Base-by-base conservation (phyloP, 1,140 invertebrate genomes). In the Drosophila asahinai region DNA sequence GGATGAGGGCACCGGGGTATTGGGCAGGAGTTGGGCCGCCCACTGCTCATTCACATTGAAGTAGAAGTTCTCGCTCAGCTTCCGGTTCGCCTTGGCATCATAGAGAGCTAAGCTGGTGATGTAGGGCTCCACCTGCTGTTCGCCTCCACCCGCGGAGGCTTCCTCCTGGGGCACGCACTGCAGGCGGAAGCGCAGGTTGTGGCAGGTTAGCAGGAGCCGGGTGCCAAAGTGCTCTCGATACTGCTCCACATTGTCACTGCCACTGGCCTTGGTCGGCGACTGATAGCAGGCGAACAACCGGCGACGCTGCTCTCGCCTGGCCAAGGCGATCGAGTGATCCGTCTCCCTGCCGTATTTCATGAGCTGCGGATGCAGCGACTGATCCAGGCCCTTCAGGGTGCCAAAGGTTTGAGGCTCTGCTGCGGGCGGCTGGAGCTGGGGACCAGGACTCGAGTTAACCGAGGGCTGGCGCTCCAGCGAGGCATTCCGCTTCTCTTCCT, bases 11-110 rank as follows among this genome's bases (percentile, higher is more conserved):
- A 92, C 91, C 5, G 91, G 83, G 0, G 78, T 91, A 12, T 81
- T 82, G 55, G 94, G 94, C 48, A 96, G 80, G 92, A 96, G 94
- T 57, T 94, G 93, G 27, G 94, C 93, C 2, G 96, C 94, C 73
- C 94, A 93, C 4, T 94, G 93, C 72, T 97, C 95, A 93, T 98
- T 98, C 1, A 98, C 94, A 93, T 98, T 97, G 92, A 98, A 97
- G 93, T 98, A 96, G 93, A 99, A 99, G 93, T 98, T 98, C 93
- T 99, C 98, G 1, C 97, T 97, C 22, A 99, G 94, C 94, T 99
- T 99, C 82, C 95, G 95, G 14, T 96, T 97, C 73, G 96, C 95
- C 87, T 96, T 96, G 2, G 96, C 96, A 94, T 99, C 98, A 93
- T 97, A 99, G 6, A 99, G 92, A 52, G 97, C 95, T 49, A 99